Percentiles rank a stretch among this genome's conserved stretches.
Evolutionary conservation across 2,888 invertebrate genomes (phyloP).

Genomic region (Dromius quadrimaculatus): DNA sequence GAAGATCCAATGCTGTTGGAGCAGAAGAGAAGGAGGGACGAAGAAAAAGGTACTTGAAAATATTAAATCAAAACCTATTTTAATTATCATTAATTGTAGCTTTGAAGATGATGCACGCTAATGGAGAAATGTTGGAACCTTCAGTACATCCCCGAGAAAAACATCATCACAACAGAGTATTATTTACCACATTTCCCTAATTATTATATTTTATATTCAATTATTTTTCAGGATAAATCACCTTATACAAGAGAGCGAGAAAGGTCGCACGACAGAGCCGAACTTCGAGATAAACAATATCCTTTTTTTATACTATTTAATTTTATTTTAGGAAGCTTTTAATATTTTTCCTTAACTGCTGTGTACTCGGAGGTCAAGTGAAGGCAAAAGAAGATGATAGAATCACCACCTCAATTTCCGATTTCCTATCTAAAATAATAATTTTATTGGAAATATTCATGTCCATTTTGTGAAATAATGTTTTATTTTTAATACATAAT

Average conservation of each 20-base stretch:
- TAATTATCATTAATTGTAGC: constrained; percentile 62
- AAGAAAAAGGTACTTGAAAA: constrained; percentile 75
- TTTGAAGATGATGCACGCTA: constrained; percentile 77
- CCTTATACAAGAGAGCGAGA: constrained; percentile 78
- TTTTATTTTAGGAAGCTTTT: constrained; percentile 6
- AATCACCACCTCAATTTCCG: constrained; percentile 7
- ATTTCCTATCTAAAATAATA: constrained; percentile 27
- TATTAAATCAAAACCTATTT: constrained; percentile 15
- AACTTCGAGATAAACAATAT: constrained; percentile 86
- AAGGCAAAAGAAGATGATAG: constrained; percentile 67
- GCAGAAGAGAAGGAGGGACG: constrained; percentile 84
- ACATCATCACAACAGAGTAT: constrained; percentile 81
- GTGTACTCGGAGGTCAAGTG: constrained; percentile 66
- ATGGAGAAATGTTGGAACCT: constrained; percentile 79
- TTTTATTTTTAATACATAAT: constrained; percentile 47
- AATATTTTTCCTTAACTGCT: constrained; percentile 64
- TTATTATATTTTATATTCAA: constrained; percentile 8
- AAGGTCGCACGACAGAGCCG: constrained; percentile 81
- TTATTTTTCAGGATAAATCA: constrained; percentile 79
- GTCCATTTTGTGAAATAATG: constrained; percentile 39
- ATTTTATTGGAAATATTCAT: constrained; percentile 41
- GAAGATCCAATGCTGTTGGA: constrained; percentile 78
- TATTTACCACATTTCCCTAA: constrained; percentile 55
- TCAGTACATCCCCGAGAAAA: constrained; percentile 76
- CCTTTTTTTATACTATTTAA: constrained; percentile 68